These are phyloP conservation scores for Acrossocheilus fasciatus DNA, from an alignment of 2,797 vertebrate species.

Conservation along the genomic window DNA sequence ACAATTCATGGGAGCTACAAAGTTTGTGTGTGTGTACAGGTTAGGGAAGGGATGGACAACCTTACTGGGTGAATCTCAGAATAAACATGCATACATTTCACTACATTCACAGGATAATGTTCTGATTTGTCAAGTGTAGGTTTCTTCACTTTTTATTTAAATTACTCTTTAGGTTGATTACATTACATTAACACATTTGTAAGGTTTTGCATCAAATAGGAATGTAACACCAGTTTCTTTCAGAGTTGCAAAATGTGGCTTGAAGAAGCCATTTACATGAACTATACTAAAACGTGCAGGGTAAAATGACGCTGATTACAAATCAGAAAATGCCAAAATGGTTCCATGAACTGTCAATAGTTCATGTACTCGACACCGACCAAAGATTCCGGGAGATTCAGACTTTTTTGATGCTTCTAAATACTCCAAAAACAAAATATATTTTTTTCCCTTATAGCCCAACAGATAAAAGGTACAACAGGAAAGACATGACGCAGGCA, in stretches of 20 bases:
- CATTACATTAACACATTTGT: constrained; percentile 5
- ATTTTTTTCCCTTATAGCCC: neutral
- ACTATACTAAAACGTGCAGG: constrained; percentile 26
- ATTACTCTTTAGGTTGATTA: constrained; percentile 31
- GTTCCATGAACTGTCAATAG: neutral
- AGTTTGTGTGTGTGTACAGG: neutral
- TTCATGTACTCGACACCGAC: neutral
- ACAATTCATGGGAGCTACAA: neutral
- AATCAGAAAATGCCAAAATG: constrained; percentile 18
- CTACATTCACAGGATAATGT: neutral
- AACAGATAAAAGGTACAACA: neutral
- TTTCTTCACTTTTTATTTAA: constrained; percentile 47
- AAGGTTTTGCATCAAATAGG: constrained; percentile 52
- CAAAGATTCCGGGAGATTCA: neutral
- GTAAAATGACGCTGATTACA: constrained; percentile 6
- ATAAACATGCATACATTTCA: neutral
- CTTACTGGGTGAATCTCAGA: neutral
- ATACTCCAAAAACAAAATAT: neutral
- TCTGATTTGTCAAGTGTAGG: neutral
- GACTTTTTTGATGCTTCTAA: neutral
- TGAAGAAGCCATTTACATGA: neutral
- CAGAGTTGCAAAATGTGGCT: constrained; percentile 18
- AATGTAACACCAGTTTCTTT: constrained; percentile 50
- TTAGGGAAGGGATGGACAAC: neutral
- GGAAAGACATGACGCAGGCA: neutral